Evolutionary conservation across 2,888 invertebrate species (phyloP).

Genomic region (Lycophotia porphyrea): DNA sequence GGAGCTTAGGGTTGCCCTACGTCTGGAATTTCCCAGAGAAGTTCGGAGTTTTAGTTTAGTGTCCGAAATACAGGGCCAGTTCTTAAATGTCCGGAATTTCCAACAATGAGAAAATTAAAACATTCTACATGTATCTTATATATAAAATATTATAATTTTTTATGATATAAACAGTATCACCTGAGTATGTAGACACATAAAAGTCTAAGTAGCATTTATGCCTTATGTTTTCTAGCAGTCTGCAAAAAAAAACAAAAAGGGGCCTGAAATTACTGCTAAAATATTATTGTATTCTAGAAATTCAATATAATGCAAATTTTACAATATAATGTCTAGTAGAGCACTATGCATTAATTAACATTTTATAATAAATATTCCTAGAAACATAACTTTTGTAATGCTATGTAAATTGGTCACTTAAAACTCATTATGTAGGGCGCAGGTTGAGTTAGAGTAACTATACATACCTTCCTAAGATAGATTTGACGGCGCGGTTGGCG

Average conservation of each 20-base stretch:
- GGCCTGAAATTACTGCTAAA: background rate
- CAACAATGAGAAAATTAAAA: background rate
- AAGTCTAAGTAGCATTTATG: background rate
- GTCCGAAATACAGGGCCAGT: background rate
- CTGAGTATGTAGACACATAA: background rate
- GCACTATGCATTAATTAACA: background rate
- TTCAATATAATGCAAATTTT: too few relatives aligned
- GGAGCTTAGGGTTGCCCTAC: background rate
- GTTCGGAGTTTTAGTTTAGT: background rate
- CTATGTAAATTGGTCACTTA: slow-evolving; percentile 2
- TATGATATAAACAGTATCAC: background rate
- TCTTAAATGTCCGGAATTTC: background rate
- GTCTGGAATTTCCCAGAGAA: background rate
- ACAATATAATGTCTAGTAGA: background rate
- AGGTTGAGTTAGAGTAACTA: background rate
- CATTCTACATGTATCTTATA: too few relatives aligned
- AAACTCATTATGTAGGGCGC: background rate
- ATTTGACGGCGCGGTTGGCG: too few relatives aligned
- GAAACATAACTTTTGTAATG: background rate
- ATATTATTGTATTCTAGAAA: background rate
- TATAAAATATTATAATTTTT: background rate
- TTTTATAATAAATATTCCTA: background rate
- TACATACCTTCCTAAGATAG: background rate
- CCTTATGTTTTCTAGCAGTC: background rate
- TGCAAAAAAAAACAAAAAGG: too few relatives aligned